phyloP scores from a whole-genome alignment of 2,797 vertebrate genomes.

The Microctenopoma steveboyesi region DNA sequence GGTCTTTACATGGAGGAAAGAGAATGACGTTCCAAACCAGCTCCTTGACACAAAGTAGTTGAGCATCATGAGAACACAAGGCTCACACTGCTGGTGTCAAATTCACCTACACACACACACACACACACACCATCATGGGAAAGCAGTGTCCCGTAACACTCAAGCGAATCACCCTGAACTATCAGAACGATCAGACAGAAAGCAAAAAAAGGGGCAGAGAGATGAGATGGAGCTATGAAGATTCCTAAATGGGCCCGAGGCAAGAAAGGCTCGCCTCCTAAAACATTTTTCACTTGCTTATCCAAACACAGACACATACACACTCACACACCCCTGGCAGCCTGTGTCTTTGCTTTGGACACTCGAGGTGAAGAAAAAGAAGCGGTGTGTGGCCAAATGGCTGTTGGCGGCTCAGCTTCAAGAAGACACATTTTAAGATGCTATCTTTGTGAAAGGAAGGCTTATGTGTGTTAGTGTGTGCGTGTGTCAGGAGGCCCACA shows the following conservation, averaged over 20 bases:
- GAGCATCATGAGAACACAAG: constrained; percentile 70
- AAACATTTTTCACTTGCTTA: constrained; percentile 80
- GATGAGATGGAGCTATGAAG: constrained; percentile 68
- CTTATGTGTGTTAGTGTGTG: constrained; percentile 66
- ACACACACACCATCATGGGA: constrained; percentile 33
- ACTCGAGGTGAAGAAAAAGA: constrained; percentile 72
- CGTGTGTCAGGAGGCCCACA: constrained; percentile 41
- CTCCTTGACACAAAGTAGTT: constrained; percentile 67
- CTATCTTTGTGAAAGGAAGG: constrained; percentile 79
- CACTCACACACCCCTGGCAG: constrained; percentile 38
- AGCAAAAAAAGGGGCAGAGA: constrained; percentile 54
- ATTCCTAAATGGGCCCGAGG: constrained; percentile 76
- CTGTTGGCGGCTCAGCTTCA: constrained; percentile 61
- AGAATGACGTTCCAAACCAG: constrained; percentile 71
- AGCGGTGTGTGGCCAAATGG: constrained; percentile 78
- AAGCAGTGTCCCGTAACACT: constrained; percentile 80
- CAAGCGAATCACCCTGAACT: constrained; percentile 88
- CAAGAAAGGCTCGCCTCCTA: constrained; percentile 74
- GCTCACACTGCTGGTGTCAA: constrained; percentile 72
- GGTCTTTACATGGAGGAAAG: constrained; percentile 48
- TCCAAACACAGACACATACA: constrained; percentile 74
- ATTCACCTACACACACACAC: constrained; percentile 58
- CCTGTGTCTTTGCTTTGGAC: constrained; percentile 61
- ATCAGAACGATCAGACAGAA: constrained; percentile 81
- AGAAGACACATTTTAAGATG: constrained; percentile 83